phyloP scores from a whole-genome alignment of 2,113 vertebrate genomes.

The Maccullochella peelii region DNA sequence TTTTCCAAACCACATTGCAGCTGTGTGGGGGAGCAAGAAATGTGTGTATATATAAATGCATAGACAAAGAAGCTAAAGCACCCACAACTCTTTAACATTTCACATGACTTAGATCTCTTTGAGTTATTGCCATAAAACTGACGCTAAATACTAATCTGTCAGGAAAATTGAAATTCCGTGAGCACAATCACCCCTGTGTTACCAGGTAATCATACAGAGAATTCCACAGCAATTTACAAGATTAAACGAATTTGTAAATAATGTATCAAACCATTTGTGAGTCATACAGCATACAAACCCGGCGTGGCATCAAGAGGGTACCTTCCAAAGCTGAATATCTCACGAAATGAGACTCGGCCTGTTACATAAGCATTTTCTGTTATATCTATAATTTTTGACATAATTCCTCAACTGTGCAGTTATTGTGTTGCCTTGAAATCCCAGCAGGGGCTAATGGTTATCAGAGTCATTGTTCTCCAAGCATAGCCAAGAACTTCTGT shows the following conservation, averaged over 20 bases:
- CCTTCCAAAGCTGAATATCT: background rate
- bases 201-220: background rate
- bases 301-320: background rate
- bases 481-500: constrained; percentile 31
- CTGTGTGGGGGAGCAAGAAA: background rate
- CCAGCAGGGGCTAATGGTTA: constrained; percentile 35
- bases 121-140: background rate
- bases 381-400: background rate
- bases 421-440: background rate
- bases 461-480: constrained; percentile 35
- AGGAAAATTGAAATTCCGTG: too few species aligned
- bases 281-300: background rate
- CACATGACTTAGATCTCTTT: background rate
- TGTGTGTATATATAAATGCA: background rate
- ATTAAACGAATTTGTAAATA: background rate
- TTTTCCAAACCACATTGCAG: background rate
- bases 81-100: background rate
- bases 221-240: background rate
- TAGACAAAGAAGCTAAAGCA: background rate
- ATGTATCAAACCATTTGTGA: background rate
- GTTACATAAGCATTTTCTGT: background rate
- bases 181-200: background rate
- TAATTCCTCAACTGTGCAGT: background rate
- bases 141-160: background rate
- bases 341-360: background rate